Evolutionary conservation across 2,113 vertebrate species (phyloP).

Genomic region (Numenius arquata): DNA sequence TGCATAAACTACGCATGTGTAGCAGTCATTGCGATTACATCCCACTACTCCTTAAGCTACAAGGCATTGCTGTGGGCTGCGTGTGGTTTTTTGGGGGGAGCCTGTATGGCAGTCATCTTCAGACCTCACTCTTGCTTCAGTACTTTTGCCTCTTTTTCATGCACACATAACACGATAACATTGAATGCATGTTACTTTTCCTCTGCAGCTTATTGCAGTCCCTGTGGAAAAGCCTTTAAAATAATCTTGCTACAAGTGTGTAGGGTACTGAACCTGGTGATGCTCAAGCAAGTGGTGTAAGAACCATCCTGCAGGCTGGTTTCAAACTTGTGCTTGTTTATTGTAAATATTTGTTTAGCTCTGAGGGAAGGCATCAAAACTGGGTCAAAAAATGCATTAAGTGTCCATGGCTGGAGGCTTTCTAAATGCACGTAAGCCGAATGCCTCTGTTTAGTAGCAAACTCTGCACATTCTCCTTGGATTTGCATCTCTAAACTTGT

Average conservation of each 20-base stretch:
- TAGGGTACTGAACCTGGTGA: constrained; percentile 83
- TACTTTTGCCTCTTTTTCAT: constrained; percentile 88
- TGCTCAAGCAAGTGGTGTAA: constrained; percentile 60
- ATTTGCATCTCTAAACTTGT: constrained; percentile 44
- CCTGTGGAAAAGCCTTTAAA: constrained; percentile 85
- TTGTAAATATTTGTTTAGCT: neutral
- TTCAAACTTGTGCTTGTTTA: neutral
- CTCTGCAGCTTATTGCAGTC: constrained; percentile 82
- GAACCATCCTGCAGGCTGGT: constrained; percentile 58
- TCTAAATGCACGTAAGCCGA: constrained; percentile 21
- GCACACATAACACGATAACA: constrained; percentile 85
- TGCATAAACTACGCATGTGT: constrained; percentile 83
- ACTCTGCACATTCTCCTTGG: constrained; percentile 22
- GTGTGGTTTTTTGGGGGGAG: constrained; percentile 86
- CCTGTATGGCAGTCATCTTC: constrained; percentile 90
- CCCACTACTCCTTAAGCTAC: constrained; percentile 77
- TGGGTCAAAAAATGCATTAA: constrained; percentile 46
- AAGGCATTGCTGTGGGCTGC: constrained; percentile 91
- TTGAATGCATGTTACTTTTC: constrained; percentile 89
- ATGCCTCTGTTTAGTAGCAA: constrained; percentile 52
- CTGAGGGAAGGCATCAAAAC: constrained; percentile 60
- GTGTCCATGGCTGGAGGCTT: constrained; percentile 66
- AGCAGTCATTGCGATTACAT: constrained; percentile 81
- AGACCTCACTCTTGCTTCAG: constrained; percentile 85
- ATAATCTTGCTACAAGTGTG: constrained; percentile 69